Conservation (phyloP, 1,140 invertebrate genomes). For the Odontomachus brunneus region DNA sequence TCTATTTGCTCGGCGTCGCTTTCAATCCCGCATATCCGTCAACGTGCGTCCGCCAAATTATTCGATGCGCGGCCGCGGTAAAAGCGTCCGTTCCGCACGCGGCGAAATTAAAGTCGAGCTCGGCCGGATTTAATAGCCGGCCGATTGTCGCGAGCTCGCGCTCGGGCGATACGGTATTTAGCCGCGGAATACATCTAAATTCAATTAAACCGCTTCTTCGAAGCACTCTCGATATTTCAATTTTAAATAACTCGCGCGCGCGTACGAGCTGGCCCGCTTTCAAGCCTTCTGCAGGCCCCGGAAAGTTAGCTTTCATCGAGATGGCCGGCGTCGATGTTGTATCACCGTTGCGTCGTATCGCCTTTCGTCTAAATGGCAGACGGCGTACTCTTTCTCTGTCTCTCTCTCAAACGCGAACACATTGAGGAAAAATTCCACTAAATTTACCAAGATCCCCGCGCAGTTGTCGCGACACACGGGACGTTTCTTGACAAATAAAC, state of each 20-base stretch:
- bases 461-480: no score
- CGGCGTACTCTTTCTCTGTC: no score
- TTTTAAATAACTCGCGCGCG: slow-evolving; percentile 53
- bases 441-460: neutral
- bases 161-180: slow-evolving; percentile 53
- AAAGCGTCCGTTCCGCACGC: slow-evolving; percentile 62
- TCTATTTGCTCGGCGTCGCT: slow-evolving; percentile 70
- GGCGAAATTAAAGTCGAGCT: slow-evolving; percentile 65
- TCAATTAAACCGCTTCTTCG: slow-evolving; percentile 59
- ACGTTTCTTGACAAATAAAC: no score
- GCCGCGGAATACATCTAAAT: slow-evolving; percentile 60
- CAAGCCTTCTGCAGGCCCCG: neutral
- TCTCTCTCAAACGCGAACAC: no score
- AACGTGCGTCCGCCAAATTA: slow-evolving; percentile 69
- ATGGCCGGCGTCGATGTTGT: neutral
- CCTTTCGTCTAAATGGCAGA: neutral
- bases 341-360: neutral
- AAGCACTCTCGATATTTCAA: slow-evolving; percentile 60
- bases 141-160: slow-evolving; percentile 60
- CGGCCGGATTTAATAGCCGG: slow-evolving; percentile 65
- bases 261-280: slow-evolving; percentile 31
- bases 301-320: slow-evolving; percentile 20
- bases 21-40: slow-evolving; percentile 64
- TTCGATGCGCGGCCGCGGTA: slow-evolving; percentile 63
- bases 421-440: neutral